These are phyloP conservation scores for Choristoneura fumiferana DNA, from an alignment of 1,140 invertebrate genomes.

Conservation along the genomic window DNA sequence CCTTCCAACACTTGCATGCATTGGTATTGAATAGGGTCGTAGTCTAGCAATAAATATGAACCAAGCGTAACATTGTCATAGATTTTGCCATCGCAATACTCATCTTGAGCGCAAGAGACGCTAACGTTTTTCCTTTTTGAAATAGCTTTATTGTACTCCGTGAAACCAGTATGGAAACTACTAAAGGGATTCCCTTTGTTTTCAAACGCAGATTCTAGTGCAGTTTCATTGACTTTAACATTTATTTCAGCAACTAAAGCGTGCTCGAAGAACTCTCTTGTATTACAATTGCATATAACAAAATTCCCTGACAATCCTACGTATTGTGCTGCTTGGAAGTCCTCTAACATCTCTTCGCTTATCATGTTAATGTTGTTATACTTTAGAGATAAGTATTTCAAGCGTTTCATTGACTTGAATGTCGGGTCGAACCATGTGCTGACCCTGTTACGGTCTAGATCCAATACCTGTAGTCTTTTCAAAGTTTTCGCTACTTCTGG, in stretches of 20 bases:
- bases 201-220: constrained; percentile 26
- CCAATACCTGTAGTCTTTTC: constrained; percentile 67
- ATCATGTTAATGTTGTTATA: constrained; percentile 79
- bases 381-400: constrained; percentile 67
- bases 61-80: constrained; percentile 27
- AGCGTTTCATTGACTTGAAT: constrained; percentile 52
- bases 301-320: constrained; percentile 74
- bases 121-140: neutral
- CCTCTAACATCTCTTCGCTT: constrained; percentile 69
- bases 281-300: constrained; percentile 77
- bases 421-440: constrained; percentile 68
- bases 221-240: too few species aligned
- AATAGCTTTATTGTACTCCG: constrained; percentile 43
- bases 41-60: constrained; percentile 50
- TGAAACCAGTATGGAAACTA: constrained; percentile 40
- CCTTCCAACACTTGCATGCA: constrained; percentile 46
- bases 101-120: neutral
- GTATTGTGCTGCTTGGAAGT: constrained; percentile 57
- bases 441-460: constrained; percentile 76
- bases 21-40: constrained; percentile 37
- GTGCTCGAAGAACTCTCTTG: constrained; percentile 70
- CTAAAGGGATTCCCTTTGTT: neutral
- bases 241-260: constrained; percentile 30
- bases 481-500: constrained; percentile 40
- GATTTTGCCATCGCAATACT: neutral